phyloP scores from a whole-genome alignment of 2,888 invertebrate species.

The Lithophane semibrunnea region DNA sequence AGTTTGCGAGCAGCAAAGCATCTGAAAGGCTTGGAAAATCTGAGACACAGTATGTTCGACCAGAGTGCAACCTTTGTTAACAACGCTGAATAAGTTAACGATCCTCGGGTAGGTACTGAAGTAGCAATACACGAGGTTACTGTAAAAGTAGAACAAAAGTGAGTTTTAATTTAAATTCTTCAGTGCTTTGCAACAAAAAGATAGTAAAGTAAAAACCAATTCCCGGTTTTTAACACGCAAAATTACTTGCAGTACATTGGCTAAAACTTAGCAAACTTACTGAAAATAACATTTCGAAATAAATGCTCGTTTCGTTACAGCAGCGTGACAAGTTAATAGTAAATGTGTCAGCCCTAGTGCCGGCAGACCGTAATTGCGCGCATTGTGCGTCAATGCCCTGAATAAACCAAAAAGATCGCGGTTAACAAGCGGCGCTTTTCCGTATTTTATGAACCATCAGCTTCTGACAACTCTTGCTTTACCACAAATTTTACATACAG shows the following conservation, averaged over 20 bases:
- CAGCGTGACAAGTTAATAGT: conserved; percentile 25
- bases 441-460: conserved; percentile 58
- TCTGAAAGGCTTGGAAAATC: neutral
- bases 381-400: conserved; percentile 78
- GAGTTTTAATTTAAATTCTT: neutral
- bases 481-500: neutral
- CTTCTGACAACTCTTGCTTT: conserved; percentile 27
- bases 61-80: neutral
- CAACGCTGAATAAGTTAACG: neutral
- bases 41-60: neutral
- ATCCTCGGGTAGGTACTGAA: neutral
- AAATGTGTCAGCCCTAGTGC: conserved; percentile 53
- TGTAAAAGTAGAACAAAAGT: too few relatives aligned
- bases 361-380: conserved; percentile 61
- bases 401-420: conserved; percentile 69
- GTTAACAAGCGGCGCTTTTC: conserved; percentile 57
- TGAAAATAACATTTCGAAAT: conserved; percentile 33
- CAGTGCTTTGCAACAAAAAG: neutral
- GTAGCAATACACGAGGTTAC: neutral
- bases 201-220: neutral
- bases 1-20: neutral
- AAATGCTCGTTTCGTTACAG: conserved; percentile 10
- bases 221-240: neutral
- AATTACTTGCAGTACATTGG: neutral
- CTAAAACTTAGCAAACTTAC: conserved; percentile 7